A percentile compares a stretch with the other conserved stretches of the same genome.
Conservation (phyloP, 2,797 vertebrate species). For the Crocodylus rhombifer region DNA sequence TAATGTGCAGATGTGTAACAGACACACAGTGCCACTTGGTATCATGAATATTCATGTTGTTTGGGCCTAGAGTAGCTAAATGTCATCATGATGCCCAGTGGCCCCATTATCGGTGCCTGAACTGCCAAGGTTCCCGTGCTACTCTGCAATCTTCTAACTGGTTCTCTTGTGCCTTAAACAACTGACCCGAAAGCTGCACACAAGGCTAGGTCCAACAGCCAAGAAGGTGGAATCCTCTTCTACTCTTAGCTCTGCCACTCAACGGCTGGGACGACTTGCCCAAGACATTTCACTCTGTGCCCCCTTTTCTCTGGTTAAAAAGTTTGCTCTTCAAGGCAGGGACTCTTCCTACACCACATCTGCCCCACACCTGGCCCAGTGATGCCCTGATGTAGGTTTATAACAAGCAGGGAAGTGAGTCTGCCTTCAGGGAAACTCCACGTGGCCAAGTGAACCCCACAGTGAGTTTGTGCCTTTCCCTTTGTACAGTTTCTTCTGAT, state of each 20-base stretch:
- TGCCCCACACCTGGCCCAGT: neutral
- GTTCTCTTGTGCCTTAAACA: neutral
- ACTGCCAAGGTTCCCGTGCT: neutral
- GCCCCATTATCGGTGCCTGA: neutral
- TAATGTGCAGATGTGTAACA: neutral
- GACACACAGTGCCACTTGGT: neutral
- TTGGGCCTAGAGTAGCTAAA: neutral
- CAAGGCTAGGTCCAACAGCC: neutral
- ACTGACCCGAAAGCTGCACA: neutral
- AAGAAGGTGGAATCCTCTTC: neutral
- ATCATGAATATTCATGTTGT: neutral
- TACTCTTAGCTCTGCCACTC: neutral
- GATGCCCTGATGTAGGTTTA: accelerated
- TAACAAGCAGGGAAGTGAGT: neutral
- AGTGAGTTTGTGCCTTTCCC: accelerated
- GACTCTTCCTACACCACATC: neutral
- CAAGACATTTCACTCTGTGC: neutral
- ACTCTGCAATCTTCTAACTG: neutral
- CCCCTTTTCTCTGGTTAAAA: neutral
- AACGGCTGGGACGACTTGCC: neutral
- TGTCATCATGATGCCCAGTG: neutral
- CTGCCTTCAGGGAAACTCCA: neutral
- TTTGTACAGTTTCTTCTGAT: conserved; percentile 91
- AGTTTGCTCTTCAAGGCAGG: neutral
- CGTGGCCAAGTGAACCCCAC: neutral